Conservation (phyloP, 2,797 vertebrate genomes). For the Sebastes vulpes region DNA sequence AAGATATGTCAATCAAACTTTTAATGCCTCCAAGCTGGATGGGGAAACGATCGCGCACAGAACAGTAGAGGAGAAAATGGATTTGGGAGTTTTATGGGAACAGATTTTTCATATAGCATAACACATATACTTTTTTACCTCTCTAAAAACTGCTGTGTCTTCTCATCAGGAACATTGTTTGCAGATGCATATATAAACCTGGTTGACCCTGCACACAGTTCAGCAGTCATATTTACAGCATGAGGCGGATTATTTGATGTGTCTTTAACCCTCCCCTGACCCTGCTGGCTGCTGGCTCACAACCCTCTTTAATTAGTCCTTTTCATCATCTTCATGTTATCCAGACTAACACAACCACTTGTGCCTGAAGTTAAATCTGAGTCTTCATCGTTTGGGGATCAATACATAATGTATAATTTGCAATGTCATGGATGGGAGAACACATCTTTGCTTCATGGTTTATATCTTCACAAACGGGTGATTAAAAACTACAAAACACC, state of each 20-base stretch:
- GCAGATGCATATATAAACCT: not conserved
- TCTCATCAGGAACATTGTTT: not conserved
- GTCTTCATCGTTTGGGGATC: not conserved
- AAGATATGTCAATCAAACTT: constrained; percentile 4
- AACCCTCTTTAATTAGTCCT: constrained; percentile 5
- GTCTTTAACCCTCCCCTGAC: not conserved
- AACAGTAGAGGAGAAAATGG: not conserved
- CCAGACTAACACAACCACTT: not conserved
- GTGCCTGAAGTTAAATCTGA: not conserved
- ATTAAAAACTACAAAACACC: not conserved
- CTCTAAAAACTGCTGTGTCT: not conserved
- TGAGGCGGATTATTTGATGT: not conserved
- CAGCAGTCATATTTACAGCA: not conserved
- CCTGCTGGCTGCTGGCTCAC: constrained; percentile 5
- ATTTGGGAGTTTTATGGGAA: not conserved
- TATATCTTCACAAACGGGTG: not conserved
- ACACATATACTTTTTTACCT: not conserved
- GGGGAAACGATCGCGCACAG: not conserved
- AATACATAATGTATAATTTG: not conserved
- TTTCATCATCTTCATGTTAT: not conserved
- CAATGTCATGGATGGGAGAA: not conserved
- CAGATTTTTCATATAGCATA: constrained; percentile 1
- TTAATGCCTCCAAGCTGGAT: not conserved
- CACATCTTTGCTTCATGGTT: not conserved
- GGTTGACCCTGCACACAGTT: not conserved